A percentile compares a stretch with the other conserved stretches of the same genome.
Evolutionary conservation across 1,140 invertebrate species (phyloP).

Genomic region (Drosophila nannoptera): DNA sequence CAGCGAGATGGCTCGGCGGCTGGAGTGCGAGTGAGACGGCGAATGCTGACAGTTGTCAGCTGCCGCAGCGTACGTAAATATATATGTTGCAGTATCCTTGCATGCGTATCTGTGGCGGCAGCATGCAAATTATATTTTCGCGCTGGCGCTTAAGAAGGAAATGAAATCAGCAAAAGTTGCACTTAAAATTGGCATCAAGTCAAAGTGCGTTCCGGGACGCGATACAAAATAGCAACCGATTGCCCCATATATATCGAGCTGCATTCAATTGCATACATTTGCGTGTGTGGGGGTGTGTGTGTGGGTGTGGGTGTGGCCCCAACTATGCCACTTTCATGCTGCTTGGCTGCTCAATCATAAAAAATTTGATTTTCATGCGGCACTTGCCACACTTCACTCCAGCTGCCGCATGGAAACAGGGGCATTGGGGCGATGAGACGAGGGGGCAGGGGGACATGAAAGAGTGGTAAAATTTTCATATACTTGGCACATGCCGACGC

Average conservation of each 20-base stretch:
- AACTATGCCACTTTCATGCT: conserved; percentile 66
- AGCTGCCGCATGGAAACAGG: conserved; percentile 5
- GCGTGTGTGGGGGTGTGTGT: background rate
- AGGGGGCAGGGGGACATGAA: background rate
- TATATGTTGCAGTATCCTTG: background rate
- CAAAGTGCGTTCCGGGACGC: conserved; percentile 65
- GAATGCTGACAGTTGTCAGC: conserved; percentile 5
- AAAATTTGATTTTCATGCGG: conserved; percentile 70
- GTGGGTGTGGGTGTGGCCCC: background rate
- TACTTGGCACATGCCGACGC: conserved; percentile 21
- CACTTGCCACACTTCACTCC: conserved; percentile 43
- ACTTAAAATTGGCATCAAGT: conserved; percentile 66
- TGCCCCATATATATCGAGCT: conserved; percentile 8
- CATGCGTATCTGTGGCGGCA: conserved; percentile 9
- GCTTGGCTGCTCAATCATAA: conserved; percentile 72
- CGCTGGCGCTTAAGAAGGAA: conserved; percentile 65
- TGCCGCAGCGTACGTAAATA: background rate
- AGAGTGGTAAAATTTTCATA: conserved; percentile 18
- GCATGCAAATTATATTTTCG: conserved; percentile 67
- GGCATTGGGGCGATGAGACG: background rate
- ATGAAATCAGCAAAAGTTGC: conserved; percentile 66
- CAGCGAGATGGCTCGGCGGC: conserved; percentile 1
- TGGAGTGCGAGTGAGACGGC: conserved; percentile 1
- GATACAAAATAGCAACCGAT: conserved; percentile 68
- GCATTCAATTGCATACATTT: conserved; percentile 28